Base-by-base conservation (phyloP, 2,797 vertebrate genomes). In the Dipus sagitta region DNA sequence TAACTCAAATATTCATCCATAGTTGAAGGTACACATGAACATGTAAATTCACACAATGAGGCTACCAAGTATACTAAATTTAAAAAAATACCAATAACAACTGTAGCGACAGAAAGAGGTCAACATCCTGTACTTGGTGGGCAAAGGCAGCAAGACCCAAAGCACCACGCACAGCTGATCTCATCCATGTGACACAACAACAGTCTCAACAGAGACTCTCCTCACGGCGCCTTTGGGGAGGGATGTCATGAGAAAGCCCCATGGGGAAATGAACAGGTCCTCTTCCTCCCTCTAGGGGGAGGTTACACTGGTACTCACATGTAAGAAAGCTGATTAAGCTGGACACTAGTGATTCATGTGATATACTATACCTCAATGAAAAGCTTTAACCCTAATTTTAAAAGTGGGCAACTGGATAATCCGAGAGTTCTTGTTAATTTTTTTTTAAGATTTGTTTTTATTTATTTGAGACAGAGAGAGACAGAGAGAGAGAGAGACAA, bases 11-110 rank as follows among this genome's bases (percentile, higher is more conserved):
- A 9, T 26, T 24, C 26, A 52, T 5, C 30, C 15, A 28, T 4
- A 28, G 64, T 15, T 4, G 38, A 17, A 24, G 0, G 3, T 17
- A 24, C 0, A 1, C 0, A 4, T 2, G 18, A 71, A 14, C 21
- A 0, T 24, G 6, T 0, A 65, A 13, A 65, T 14, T 30, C 12
- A 1, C 12, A 7, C 3, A 15, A 15, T 8, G 13, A 20, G 60
- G 60, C 21, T 3, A 7, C 17, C 20, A 8, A 12, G 24, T 9
- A 1, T 0, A 6, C 6, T 20, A 3, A 7, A 42, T 2, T 0
- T 64, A 11, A 47, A 4, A 30, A 30, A 30, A 21, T 0, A 76
- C 74, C 26, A 1, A 0, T 17, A 30, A 11, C 2, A 5, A 14
- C 3, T 1, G 32, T 15, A 4, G 0, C 23, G 20, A 32, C 7